These are phyloP conservation scores for Platyscelio sp. DNA, from an alignment of 2,888 invertebrate species.

Conservation along the genomic window DNA sequence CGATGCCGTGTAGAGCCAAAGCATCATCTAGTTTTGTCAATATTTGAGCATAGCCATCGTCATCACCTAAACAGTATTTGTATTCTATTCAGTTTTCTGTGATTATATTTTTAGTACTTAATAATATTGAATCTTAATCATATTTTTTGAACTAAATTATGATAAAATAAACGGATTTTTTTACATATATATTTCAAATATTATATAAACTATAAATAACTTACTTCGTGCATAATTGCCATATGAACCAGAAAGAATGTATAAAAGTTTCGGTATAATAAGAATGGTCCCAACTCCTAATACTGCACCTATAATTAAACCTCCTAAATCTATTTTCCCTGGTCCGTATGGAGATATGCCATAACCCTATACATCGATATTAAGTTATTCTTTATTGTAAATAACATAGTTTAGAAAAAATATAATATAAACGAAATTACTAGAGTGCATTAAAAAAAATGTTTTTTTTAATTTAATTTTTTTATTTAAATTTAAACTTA, in stretches of 20 bases:
- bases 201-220: too few relatives aligned
- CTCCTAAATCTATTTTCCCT: slow-evolving; percentile 93
- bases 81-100: too few relatives aligned
- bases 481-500: too few relatives aligned
- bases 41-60: slow-evolving; percentile 88
- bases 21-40: slow-evolving; percentile 86
- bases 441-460: too few relatives aligned
- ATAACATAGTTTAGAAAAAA: too few relatives aligned
- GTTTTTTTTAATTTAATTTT: too few relatives aligned
- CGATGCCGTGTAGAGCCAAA: slow-evolving; percentile 87
- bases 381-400: too few relatives aligned
- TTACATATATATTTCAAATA: too few relatives aligned
- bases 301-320: slow-evolving; percentile 92
- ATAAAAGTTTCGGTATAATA: slow-evolving; percentile 92
- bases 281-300: slow-evolving; percentile 93
- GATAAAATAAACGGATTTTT: too few relatives aligned
- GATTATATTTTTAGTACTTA: too few relatives aligned
- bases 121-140: neutral
- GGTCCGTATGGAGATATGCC: slow-evolving; percentile 90
- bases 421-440: too few relatives aligned
- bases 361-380: slow-evolving; percentile 81
- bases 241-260: slow-evolving; percentile 90
- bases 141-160: neutral
- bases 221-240: slow-evolving; percentile 91
- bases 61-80: slow-evolving; percentile 86